Evolutionary conservation across 1,140 invertebrate genomes (phyloP), one percentile per base, ranked within the genome.

Genomic region (Leptoteleia sp.): DNA sequence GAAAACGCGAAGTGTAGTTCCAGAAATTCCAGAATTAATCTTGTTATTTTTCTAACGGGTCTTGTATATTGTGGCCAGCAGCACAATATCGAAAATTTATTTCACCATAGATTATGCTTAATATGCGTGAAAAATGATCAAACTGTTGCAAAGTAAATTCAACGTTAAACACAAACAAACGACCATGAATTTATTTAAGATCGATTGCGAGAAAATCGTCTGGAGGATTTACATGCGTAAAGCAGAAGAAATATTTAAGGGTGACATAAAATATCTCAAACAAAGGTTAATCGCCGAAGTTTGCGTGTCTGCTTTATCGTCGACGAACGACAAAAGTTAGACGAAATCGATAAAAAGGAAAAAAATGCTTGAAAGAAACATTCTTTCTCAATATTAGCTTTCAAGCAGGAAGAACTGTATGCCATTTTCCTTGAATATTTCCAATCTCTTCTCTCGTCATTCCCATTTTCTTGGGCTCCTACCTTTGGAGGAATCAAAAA

Each of bases 381-480:
- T 65, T 52, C 35, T 52, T 52, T 47, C 47, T 52, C 37, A 65
- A 65, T 52, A 65, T 65, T 52, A 38, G 37, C 47, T 65, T 9
- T 19, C 9, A 43, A 52, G 47, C 52, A 43, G 61, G 47, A 65
- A 19, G 35, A n/a, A 12, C 19, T 65, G 35, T 52, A 65, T 40
- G 15, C 25, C 47, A 29, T 42, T 52, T 52, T 5, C 19, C 19
- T 22, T 5, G 19, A 52, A 65, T 52, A 27, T 42, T 52, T 45
- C 25, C 33, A 62, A 13, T 12, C 19, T 50, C 35, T 40, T 22
- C 8, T 62, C 45, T 38, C 19, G 5, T 22, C 29, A 13, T 52
- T 48, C 17, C 61, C n/a, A 50, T 65, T 65, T 65, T 50, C 31
- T 45, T 15, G 22, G 11, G 9, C 37, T 64, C 35, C 16, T 61